These are phyloP conservation scores for Rhinella marina DNA, from an alignment of 2,797 vertebrate genomes.

Conservation along the genomic window DNA sequence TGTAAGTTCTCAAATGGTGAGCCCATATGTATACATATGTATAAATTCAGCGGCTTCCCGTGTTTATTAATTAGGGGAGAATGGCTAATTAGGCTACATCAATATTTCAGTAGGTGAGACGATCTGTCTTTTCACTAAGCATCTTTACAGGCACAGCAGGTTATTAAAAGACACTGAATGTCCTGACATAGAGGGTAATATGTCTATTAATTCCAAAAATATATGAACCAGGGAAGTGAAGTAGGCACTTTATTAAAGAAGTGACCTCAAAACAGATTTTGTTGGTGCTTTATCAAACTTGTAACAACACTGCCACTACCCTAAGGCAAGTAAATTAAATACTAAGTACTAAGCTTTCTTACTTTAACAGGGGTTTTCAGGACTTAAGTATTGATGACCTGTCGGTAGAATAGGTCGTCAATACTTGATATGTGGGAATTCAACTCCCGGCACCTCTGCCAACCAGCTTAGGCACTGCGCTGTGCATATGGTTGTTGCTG, in stretches of 20 bases:
- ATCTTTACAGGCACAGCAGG: slow-evolving; percentile 33
- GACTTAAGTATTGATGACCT: not conserved
- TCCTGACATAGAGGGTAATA: slow-evolving; percentile 31
- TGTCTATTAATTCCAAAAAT: slow-evolving; percentile 27
- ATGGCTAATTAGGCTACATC: slow-evolving; percentile 34
- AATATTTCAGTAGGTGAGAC: slow-evolving; percentile 45
- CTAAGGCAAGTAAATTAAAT: not conserved
- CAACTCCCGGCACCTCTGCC: not conserved
- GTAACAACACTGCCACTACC: not conserved
- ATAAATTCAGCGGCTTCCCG: slow-evolving; percentile 23
- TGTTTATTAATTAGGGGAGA: slow-evolving; percentile 47
- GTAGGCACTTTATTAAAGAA: slow-evolving; percentile 18
- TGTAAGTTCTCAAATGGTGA: slow-evolving; percentile 1
- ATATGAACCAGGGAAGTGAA: not conserved
- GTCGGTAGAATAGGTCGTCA: not conserved
- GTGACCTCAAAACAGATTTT: not conserved
- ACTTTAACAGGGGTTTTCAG: not conserved
- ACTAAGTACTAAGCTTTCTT: not conserved
- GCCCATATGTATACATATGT: slow-evolving; percentile 23
- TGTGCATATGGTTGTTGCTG: not conserved
- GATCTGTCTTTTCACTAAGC: slow-evolving; percentile 37
- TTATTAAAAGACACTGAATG: slow-evolving; percentile 29
- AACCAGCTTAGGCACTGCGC: not conserved
- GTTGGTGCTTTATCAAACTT: not conserved
- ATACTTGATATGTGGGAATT: not conserved